Conservation (phyloP, 2,113 vertebrate genomes). For the Gallinago undulata region DNA sequence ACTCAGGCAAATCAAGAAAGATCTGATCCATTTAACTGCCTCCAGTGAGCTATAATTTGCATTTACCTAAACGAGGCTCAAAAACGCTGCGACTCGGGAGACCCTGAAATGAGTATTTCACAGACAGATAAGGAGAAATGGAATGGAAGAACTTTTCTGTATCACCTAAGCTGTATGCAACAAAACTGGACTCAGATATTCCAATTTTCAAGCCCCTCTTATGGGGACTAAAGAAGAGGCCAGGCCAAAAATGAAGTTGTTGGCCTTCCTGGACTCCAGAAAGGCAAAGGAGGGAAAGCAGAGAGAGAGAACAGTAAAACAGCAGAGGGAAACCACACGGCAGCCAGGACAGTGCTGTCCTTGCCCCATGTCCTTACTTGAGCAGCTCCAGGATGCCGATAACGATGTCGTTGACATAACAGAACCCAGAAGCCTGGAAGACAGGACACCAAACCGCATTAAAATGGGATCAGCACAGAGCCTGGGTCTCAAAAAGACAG, state of each 20-base stretch:
- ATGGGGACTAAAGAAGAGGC: neutral
- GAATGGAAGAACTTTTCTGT: neutral
- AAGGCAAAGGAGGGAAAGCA: neutral
- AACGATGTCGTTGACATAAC: slow-evolving; percentile 98
- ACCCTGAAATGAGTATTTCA: neutral
- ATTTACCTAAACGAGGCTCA: neutral
- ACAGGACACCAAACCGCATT: slow-evolving; percentile 11
- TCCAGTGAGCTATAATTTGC: neutral
- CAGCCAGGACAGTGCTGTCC: neutral
- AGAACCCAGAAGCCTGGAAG: slow-evolving; percentile 93
- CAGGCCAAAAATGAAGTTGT: neutral
- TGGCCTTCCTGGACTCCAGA: neutral
- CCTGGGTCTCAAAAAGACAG: neutral
- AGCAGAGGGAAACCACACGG: neutral
- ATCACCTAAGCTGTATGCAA: neutral
- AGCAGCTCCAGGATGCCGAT: slow-evolving; percentile 97
- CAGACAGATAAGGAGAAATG: neutral
- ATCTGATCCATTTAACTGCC: neutral
- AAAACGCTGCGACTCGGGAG: neutral
- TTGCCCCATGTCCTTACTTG: slow-evolving; percentile 81
- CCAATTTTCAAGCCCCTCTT: neutral
- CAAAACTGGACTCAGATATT: neutral
- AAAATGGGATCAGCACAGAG: neutral
- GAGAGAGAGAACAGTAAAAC: neutral
- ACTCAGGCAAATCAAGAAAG: neutral